These are phyloP conservation scores for Cuniculus paca DNA, from an alignment of 2,797 vertebrate genomes.

Conservation along the genomic window DNA sequence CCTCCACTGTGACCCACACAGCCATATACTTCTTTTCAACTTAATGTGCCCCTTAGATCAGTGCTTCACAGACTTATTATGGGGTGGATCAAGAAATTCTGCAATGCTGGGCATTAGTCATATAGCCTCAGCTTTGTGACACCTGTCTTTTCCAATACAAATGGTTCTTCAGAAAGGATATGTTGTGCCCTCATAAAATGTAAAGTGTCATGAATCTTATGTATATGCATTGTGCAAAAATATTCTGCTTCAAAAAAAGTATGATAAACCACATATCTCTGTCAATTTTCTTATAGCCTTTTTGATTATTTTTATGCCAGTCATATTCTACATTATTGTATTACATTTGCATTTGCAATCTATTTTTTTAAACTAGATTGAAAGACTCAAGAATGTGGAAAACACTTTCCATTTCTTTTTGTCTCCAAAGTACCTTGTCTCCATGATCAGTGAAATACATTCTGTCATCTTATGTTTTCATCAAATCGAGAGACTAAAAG, in stretches of 20 bases:
- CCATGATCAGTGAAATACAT: neutral
- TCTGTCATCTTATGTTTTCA: neutral
- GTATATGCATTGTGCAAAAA: neutral
- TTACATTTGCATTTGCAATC: neutral
- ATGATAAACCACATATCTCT: neutral
- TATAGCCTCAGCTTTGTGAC: rapidly evolving
- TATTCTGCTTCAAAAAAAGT: neutral
- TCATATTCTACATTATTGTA: neutral
- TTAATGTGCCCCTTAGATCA: neutral
- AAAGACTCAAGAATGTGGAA: neutral
- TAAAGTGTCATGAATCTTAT: neutral
- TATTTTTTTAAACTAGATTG: neutral
- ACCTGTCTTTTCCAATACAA: neutral
- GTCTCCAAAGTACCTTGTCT: neutral
- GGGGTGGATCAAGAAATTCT: neutral
- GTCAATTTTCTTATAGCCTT: neutral
- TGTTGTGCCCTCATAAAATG: neutral
- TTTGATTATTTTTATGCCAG: neutral
- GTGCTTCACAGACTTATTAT: neutral
- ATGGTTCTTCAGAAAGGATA: neutral
- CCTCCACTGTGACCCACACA: neutral
- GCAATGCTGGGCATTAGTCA: too few species aligned
- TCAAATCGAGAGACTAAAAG: neutral
- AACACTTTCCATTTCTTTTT: neutral
- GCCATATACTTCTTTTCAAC: neutral